Percentiles rank a stretch among this genome's conserved stretches.
These are phyloP conservation scores for Lepidochrysops patricia DNA, from an alignment of 2,888 invertebrate genomes.

Conservation along the genomic window DNA sequence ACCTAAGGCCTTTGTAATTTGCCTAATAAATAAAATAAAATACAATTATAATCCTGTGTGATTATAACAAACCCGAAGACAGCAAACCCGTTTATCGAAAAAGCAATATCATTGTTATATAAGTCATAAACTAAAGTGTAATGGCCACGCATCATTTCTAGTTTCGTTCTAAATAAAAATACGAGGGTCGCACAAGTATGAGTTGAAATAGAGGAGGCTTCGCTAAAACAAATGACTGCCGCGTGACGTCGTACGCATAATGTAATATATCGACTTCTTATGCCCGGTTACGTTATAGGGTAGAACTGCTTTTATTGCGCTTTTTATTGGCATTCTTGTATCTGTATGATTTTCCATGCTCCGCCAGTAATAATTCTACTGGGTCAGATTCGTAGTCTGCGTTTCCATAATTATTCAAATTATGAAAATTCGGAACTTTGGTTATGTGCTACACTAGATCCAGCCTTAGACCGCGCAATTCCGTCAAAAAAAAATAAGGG, in stretches of 20 bases:
- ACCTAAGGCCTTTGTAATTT: too few relatives aligned
- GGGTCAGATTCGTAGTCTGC: too few relatives aligned
- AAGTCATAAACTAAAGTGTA: constrained; percentile 1
- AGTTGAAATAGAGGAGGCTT: constrained; percentile 19
- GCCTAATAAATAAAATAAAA: background rate
- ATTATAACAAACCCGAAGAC: background rate
- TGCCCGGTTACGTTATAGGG: background rate
- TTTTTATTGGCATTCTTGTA: background rate
- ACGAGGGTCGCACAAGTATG: background rate
- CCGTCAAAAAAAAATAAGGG: too few relatives aligned
- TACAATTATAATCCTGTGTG: too few relatives aligned
- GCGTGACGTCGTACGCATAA: constrained; percentile 20
- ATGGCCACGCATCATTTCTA: background rate
- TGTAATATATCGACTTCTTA: background rate
- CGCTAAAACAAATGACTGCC: constrained; percentile 18
- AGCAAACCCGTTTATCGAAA: background rate
- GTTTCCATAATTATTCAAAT: too few relatives aligned
- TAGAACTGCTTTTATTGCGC: background rate
- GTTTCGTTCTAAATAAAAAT: constrained; percentile 3
- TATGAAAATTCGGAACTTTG: too few relatives aligned
- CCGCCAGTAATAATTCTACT: background rate
- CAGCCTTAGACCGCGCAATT: too few relatives aligned
- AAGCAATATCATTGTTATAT: constrained; percentile 1
- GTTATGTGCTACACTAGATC: too few relatives aligned
- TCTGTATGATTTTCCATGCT: background rate